Percentiles rank a stretch among this genome's conserved stretches.
These are phyloP conservation scores for Crotalus helleri DNA, from an alignment of 2,113 vertebrate species.

Conservation along the genomic window DNA sequence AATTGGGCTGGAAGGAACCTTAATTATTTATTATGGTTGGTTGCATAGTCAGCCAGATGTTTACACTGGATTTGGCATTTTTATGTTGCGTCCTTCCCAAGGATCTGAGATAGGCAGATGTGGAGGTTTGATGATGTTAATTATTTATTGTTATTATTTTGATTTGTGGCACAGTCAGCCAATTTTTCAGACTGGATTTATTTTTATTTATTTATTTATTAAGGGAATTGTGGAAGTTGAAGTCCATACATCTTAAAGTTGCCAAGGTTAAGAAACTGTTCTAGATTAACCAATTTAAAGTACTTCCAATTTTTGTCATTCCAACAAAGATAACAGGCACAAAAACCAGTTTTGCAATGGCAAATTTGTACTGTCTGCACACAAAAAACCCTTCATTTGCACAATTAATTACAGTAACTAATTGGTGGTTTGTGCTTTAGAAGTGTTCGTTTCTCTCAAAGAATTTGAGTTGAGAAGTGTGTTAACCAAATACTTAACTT, in stretches of 20 bases:
- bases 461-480: not conserved
- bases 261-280: not conserved
- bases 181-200: not conserved
- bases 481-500: not conserved
- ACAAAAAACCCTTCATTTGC: not conserved
- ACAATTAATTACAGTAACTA: not conserved
- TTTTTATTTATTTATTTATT: not conserved
- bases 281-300: not conserved
- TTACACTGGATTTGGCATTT: not conserved
- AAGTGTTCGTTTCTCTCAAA: not conserved
- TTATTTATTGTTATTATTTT: not conserved
- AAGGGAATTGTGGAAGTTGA: not conserved
- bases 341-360: not conserved
- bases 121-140: not conserved
- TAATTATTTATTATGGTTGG: not conserved
- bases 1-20: not conserved
- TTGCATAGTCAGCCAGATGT: not conserved
- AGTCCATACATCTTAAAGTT: not conserved
- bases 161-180: not conserved
- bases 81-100: not conserved
- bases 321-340: not conserved
- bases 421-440: not conserved
- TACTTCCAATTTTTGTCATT: not conserved
- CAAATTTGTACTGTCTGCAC: not conserved
- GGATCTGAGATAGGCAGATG: not conserved